Percentiles rank a stretch among this genome's conserved stretches.
phyloP scores from a whole-genome alignment of 2,797 vertebrate species.

The Sciaenops ocellatus region DNA sequence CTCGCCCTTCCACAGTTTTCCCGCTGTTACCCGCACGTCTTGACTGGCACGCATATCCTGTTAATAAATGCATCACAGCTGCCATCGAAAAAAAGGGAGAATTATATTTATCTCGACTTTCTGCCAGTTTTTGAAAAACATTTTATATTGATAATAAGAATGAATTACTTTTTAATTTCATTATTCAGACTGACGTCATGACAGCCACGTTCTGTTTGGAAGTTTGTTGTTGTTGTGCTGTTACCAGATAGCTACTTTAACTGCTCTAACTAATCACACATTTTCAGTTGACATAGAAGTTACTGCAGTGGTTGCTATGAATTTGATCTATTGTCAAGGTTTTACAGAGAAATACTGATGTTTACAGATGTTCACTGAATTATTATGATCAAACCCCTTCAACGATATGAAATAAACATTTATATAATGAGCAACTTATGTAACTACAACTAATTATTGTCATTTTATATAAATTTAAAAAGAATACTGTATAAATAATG shows the following conservation, averaged over 20 bases:
- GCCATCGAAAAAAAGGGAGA: neutral
- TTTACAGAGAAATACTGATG: too few relatives aligned
- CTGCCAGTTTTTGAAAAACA: neutral
- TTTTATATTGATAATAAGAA: neutral
- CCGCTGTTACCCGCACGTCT: neutral
- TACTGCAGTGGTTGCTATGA: too few relatives aligned
- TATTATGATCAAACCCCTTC: too few relatives aligned
- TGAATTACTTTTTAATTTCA: neutral
- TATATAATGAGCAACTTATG: too few relatives aligned
- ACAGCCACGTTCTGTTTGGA: neutral
- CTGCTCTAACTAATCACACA: neutral
- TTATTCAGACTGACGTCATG: conserved; percentile 10
- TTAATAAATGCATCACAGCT: neutral
- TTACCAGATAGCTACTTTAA: too few relatives aligned
- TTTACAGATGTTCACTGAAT: too few relatives aligned
- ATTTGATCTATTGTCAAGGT: too few relatives aligned
- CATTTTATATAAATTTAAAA: too few relatives aligned
- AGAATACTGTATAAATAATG: too few relatives aligned
- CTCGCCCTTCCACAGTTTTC: neutral
- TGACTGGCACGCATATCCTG: neutral
- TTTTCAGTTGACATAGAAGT: neutral
- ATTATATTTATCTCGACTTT: neutral
- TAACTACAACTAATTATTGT: too few relatives aligned
- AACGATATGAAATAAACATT: too few relatives aligned
- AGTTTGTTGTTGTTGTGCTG: neutral